These are phyloP conservation scores for Notolabrus celidotus DNA, from an alignment of 2,797 vertebrate species.

Conservation along the genomic window DNA sequence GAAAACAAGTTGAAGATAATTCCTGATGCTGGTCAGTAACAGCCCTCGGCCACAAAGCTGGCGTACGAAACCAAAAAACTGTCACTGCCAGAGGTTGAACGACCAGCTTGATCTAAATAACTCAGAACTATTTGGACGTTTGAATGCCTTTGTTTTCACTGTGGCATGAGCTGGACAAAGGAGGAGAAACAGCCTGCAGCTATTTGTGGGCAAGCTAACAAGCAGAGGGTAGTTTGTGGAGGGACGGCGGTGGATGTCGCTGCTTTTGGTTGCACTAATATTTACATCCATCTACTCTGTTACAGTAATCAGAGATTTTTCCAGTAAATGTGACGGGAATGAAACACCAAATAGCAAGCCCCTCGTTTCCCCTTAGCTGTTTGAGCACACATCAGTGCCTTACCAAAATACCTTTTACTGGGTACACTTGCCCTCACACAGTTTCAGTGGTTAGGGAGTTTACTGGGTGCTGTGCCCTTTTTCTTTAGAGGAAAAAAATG, in stretches of 20 bases:
- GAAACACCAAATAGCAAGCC: conserved; percentile 6
- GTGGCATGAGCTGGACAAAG: conserved; percentile 31
- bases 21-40: conserved; percentile 20
- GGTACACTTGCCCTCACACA: conserved; percentile 17
- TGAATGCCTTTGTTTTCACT: conserved; percentile 27
- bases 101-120: conserved; percentile 33
- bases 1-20: conserved; percentile 23
- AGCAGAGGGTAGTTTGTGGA: conserved; percentile 19
- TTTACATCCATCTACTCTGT: conserved; percentile 49
- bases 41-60: conserved; percentile 17
- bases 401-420: conserved; percentile 31
- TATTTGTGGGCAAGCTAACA: conserved; percentile 9
- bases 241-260: conserved; percentile 10
- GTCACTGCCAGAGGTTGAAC: conserved; percentile 33
- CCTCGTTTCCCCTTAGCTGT: not conserved
- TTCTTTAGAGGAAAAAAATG: too few species aligned
- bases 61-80: conserved; percentile 25
- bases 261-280: conserved; percentile 36
- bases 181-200: conserved; percentile 7
- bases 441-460: conserved; percentile 45
- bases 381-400: conserved; percentile 4
- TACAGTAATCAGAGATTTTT: conserved; percentile 41
- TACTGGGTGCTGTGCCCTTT: too few species aligned
- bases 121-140: conserved; percentile 17
- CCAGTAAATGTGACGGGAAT: conserved; percentile 32